Evolutionary conservation across 2,113 vertebrate genomes (phyloP).

Genomic region (Paramormyrops kingsleyae): DNA sequence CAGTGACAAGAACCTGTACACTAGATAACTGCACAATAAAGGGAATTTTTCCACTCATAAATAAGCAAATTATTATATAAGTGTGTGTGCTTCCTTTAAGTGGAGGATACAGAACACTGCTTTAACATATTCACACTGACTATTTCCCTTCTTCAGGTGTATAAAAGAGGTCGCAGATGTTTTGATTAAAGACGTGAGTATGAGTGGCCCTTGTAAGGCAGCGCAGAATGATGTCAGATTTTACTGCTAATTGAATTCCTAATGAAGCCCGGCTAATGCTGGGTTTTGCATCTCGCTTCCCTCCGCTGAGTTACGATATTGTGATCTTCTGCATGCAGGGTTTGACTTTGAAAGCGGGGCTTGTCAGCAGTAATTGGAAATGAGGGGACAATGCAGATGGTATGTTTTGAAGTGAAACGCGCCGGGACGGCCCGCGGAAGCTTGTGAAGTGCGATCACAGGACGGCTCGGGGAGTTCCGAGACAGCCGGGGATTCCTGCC

Average conservation of each 20-base stretch:
- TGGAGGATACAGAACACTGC: background rate
- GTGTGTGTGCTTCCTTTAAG: background rate
- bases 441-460: background rate
- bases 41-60: background rate
- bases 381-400: background rate
- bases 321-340: background rate
- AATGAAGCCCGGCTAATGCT: background rate
- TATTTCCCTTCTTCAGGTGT: background rate
- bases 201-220: background rate
- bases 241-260: slow-evolving; percentile 18
- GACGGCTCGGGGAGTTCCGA: too few species aligned
- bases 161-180: background rate
- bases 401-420: background rate
- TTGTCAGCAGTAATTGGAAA: slow-evolving; percentile 14
- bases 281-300: background rate
- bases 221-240: background rate
- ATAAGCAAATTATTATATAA: background rate
- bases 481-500: background rate
- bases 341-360: background rate
- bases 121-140: background rate
- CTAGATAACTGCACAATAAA: background rate
- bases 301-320: background rate
- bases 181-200: background rate
- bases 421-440: too few species aligned
- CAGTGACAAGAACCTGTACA: background rate